Percentiles rank a stretch among this genome's conserved stretches.
These are phyloP conservation scores for Pampus argenteus DNA, from an alignment of 2,797 vertebrate genomes.

Conservation along the genomic window DNA sequence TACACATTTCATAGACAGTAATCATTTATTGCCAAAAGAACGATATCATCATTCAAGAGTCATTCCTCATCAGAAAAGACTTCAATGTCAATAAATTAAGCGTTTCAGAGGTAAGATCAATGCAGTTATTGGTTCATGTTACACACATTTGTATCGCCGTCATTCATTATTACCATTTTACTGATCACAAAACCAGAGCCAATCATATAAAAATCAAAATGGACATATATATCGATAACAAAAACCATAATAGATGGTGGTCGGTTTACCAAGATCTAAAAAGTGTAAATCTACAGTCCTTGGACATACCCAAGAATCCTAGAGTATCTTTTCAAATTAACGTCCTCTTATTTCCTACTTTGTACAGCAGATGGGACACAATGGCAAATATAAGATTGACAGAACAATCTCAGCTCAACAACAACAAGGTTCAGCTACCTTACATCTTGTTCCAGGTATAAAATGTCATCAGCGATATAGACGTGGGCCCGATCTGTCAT, in stretches of 20 bases:
- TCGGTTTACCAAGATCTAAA: background rate
- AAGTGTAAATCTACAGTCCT: background rate
- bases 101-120: background rate
- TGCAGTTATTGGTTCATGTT: background rate
- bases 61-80: background rate
- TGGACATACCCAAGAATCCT: background rate
- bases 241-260: background rate
- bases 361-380: background rate
- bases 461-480: constrained; percentile 54
- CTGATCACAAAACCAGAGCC: background rate
- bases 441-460: no score
- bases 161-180: constrained; percentile 28
- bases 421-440: no score
- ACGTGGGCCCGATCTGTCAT: constrained; percentile 90
- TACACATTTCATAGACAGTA: constrained; percentile 2
- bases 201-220: background rate
- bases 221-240: background rate
- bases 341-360: background rate
- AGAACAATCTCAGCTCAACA: background rate
- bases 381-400: background rate
- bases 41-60: background rate
- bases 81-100: background rate
- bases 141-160: background rate
- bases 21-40: background rate
- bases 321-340: background rate